A percentile compares a stretch with the other conserved stretches of the same genome.
phyloP scores from a whole-genome alignment of 2,888 invertebrate species.

The Pseudococcus longispinus region DNA sequence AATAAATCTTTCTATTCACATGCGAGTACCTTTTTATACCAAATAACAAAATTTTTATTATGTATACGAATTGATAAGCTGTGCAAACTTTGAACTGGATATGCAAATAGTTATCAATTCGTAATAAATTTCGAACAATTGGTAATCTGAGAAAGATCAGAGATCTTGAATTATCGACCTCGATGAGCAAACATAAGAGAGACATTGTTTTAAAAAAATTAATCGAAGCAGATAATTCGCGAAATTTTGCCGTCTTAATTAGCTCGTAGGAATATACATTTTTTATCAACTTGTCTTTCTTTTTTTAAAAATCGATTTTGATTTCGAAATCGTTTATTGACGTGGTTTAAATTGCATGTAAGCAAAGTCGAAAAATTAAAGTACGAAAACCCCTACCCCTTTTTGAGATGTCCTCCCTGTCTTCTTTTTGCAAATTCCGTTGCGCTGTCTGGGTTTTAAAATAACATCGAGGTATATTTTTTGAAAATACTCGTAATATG shows the following conservation, averaged over 20 bases:
- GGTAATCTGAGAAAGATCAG: neutral
- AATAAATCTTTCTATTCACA: no score
- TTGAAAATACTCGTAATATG: neutral
- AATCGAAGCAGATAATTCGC: neutral
- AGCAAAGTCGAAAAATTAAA: neutral
- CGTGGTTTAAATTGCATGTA: neutral
- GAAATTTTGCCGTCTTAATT: neutral
- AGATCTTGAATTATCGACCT: neutral
- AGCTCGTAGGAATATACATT: neutral
- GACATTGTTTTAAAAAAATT: neutral
- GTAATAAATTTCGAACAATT: neutral
- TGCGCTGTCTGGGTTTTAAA: neutral
- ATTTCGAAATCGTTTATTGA: neutral
- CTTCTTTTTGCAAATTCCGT: neutral
- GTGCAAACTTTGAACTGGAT: neutral
- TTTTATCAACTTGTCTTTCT: neutral
- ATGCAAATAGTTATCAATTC: neutral
- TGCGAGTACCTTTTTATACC: no score
- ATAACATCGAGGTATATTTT: neutral
- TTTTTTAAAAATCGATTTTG: neutral
- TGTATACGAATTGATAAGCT: neutral
- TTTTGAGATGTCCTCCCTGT: neutral
- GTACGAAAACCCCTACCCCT: neutral
- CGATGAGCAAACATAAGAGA: neutral
- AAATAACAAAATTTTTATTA: no score